These are phyloP conservation scores for Octomys mimax DNA, from an alignment of 2,797 vertebrate genomes.

Conservation along the genomic window DNA sequence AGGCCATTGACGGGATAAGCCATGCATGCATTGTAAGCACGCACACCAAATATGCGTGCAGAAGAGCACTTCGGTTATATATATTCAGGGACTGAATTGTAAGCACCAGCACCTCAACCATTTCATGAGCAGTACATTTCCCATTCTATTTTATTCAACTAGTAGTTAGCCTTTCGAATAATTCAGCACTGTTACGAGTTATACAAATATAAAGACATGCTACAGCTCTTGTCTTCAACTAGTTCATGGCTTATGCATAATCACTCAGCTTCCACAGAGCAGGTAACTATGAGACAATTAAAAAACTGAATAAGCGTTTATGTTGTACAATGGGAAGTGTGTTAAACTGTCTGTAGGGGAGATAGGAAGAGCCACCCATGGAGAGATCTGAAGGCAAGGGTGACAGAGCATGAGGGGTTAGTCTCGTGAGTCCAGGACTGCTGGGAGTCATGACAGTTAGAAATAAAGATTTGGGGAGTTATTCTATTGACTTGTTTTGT, in stretches of 20 bases:
- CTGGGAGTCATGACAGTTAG: accelerated
- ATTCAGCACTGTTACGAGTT: neutral
- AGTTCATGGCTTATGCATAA: constrained; percentile 36
- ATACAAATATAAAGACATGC: constrained; percentile 26
- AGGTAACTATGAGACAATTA: neutral
- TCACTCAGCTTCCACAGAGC: neutral
- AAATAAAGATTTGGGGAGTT: neutral
- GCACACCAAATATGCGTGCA: constrained; percentile 63
- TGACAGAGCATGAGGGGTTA: neutral
- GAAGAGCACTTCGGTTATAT: constrained; percentile 70
- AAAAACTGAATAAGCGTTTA: neutral
- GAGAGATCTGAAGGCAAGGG: neutral
- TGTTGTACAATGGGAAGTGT: neutral
- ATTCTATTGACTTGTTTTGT: neutral
- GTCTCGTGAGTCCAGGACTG: neutral
- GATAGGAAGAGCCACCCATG: neutral
- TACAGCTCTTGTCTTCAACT: constrained; percentile 18
- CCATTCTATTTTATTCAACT: constrained; percentile 44
- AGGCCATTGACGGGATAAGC: constrained; percentile 78
- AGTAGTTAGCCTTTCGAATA: constrained; percentile 28
- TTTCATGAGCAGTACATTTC: constrained; percentile 55
- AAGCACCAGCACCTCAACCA: constrained; percentile 44
- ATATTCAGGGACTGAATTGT: constrained; percentile 62
- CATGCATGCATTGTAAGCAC: constrained; percentile 69
- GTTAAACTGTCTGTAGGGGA: neutral